These are phyloP conservation scores for Huso huso DNA, from an alignment of 2,797 vertebrate genomes.

Conservation along the genomic window DNA sequence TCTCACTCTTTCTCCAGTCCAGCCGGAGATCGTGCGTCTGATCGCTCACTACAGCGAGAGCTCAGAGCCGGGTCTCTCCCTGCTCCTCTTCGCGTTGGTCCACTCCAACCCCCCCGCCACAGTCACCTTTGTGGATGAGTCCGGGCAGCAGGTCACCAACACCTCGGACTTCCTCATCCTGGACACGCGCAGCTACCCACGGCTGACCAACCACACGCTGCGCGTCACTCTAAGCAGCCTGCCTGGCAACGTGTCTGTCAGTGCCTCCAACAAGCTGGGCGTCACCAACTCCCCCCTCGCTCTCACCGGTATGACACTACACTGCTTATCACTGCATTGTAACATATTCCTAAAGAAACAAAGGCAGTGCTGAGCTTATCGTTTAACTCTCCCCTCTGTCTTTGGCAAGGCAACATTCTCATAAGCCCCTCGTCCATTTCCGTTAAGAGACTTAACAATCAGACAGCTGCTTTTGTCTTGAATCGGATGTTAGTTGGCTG, in stretches of 20 bases:
- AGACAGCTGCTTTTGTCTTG: too few relatives aligned
- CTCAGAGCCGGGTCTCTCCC: constrained; percentile 60
- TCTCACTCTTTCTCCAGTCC: constrained; percentile 48
- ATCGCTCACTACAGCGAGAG: constrained; percentile 61
- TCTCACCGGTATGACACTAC: constrained; percentile 52
- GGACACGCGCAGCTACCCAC: constrained; percentile 61
- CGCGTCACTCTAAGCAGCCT: constrained; percentile 55
- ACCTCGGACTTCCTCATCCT: constrained; percentile 70
- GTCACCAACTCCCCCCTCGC: constrained; percentile 66
- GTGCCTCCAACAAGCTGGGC: constrained; percentile 62
- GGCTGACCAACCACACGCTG: constrained; percentile 75
- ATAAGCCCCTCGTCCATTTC: too few relatives aligned
- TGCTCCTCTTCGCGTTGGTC: constrained; percentile 77
- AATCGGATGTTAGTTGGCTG: too few relatives aligned
- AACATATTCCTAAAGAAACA: neutral
- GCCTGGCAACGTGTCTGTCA: constrained; percentile 65
- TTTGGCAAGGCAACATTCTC: too few relatives aligned
- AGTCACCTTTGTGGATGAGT: constrained; percentile 72
- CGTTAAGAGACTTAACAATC: too few relatives aligned
- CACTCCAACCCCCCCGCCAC: constrained; percentile 73
- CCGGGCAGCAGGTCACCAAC: constrained; percentile 64
- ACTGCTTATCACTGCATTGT: too few relatives aligned
- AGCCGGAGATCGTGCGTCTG: constrained; percentile 73
- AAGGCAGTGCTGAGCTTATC: too few relatives aligned
- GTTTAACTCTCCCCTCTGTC: too few relatives aligned